Evolutionary conservation across 1,140 invertebrate species (phyloP), one percentile per base, ranked within the genome.

Genomic region (Tribolium madens): DNA sequence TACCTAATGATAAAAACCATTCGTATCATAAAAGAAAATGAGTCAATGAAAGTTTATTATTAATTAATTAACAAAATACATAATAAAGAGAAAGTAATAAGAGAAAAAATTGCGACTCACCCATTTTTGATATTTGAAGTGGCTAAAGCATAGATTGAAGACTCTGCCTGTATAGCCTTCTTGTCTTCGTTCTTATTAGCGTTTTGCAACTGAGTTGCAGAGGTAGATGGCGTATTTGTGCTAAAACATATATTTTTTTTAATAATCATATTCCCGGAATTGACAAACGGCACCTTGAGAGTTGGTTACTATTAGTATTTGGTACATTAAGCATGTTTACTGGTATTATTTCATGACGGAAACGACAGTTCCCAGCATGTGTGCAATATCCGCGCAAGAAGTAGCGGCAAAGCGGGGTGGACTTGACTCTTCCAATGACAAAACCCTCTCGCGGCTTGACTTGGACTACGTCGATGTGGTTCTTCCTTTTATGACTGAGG

Each of bases 331-430:
- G 57, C 71, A 48, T 78, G 10, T 53, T 48, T 21, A 64, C 60
- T 76, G 36, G 76, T 71, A 60, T 75, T 12, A 64, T 81, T 71
- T 81, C 80, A 77, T 81, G 80, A 68, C 79, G 76, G 76, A 78
- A 81, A 52, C 73, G 77, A 73, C 80, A 81, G 53, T 75, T 78
- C n/a, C 79, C 72, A 46, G 76, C 73, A 42, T 80, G 78, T 18
- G 76, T 75, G 17, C 80, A 81, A 21, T 76, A 76, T 6, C 80
- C 80, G 21, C 79, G 13, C 36, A 69, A 33, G 46, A 70, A 73
- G 26, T 77, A 81, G 26, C 78, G 75, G 33, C 80, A 81, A 7
- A 76, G 26, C 10, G 57, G 57, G 26, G 31, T 13, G 4, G 21
- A 14, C 18, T 14, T 64, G 26, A 21, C 6, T 64, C 57, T 31